Conservation (phyloP, 2,888 invertebrate genomes). For the Papilio gigon region DNA sequence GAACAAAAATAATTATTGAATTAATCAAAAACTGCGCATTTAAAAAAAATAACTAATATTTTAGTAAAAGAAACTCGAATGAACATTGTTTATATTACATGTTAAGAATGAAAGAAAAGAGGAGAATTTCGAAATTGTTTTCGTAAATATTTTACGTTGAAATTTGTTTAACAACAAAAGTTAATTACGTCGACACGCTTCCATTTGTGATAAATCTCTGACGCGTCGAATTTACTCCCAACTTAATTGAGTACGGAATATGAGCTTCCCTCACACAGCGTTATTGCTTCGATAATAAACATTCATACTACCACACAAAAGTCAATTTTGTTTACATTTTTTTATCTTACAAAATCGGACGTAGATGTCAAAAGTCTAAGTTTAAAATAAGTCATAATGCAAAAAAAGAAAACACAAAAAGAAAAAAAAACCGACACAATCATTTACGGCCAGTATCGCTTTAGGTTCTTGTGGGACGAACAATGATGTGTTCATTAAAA, state of each 20-base stretch:
- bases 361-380: too few species aligned
- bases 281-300: neutral
- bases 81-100: neutral
- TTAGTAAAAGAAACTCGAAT: too few species aligned
- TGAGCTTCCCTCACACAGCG: conserved; percentile 1
- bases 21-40: too few species aligned
- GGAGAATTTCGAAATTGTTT: neutral
- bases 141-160: conserved; percentile 2
- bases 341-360: too few species aligned
- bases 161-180: conserved; percentile 10
- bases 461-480: too few species aligned
- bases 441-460: too few species aligned
- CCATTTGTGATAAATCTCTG: conserved; percentile 22
- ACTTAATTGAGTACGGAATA: conserved; percentile 4
- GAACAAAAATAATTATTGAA: too few species aligned
- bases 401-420: too few species aligned
- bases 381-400: too few species aligned
- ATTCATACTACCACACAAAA: neutral
- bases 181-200: conserved; percentile 21
- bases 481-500: too few species aligned
- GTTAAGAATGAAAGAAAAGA: neutral
- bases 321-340: neutral
- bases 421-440: too few species aligned
- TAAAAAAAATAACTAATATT: too few species aligned
- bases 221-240: conserved; percentile 11